Evolutionary conservation across 2,888 invertebrate species (phyloP).

Genomic region (Drosophila seclusa): DNA sequence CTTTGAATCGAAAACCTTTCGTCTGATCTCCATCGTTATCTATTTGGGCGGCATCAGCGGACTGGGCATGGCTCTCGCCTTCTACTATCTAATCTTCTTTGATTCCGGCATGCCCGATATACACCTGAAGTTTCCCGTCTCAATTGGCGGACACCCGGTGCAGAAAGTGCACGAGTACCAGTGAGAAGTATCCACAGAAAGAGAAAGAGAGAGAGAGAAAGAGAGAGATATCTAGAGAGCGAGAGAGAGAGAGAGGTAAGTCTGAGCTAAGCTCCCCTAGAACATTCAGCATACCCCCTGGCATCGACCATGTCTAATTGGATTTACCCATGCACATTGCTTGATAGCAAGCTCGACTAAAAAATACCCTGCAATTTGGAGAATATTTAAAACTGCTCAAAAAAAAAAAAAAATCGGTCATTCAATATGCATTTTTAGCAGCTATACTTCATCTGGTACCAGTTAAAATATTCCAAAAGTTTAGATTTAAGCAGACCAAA

Average conservation of each 20-base stretch:
- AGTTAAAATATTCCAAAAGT: neutral
- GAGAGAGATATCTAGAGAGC: conserved; percentile 14
- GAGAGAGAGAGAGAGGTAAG: conserved; percentile 28
- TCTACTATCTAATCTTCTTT: conserved; percentile 83
- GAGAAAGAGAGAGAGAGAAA: neutral
- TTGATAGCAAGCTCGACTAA: conserved; percentile 5
- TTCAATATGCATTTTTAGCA: neutral
- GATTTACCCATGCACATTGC: conserved; percentile 48
- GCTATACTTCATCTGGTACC: neutral
- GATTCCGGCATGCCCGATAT: conserved; percentile 84
- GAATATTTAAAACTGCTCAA: neutral
- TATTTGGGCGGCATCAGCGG: conserved; percentile 83
- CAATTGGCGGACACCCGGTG: conserved; percentile 78
- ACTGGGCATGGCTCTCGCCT: conserved; percentile 79
- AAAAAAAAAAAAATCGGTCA: neutral
- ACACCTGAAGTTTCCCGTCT: conserved; percentile 81
- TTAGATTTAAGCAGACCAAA: neutral
- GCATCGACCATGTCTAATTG: conserved; percentile 55
- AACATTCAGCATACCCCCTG: neutral
- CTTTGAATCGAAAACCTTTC: conserved; percentile 79
- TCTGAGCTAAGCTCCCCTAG: neutral
- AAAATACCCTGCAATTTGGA: conserved; percentile 12
- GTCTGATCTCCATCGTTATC: conserved; percentile 77
- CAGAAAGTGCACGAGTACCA: conserved; percentile 77
- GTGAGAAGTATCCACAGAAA: conserved; percentile 5